Conservation (phyloP, 2,888 invertebrate genomes). For the Oscheius sp. region DNA sequence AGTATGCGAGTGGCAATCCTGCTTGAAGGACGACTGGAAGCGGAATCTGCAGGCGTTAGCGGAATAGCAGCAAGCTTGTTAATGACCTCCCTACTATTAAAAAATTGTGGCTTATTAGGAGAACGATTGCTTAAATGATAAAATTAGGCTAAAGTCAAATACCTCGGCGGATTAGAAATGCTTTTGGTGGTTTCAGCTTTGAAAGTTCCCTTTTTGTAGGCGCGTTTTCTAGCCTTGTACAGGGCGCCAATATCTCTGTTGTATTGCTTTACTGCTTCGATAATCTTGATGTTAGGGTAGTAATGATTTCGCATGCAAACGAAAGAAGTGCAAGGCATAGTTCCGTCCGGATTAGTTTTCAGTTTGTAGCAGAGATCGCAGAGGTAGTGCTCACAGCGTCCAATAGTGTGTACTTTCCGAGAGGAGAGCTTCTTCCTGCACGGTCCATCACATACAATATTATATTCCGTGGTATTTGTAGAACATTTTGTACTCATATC, state of each 20-base stretch:
- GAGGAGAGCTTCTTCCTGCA: not conserved
- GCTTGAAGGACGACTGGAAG: too few relatives aligned
- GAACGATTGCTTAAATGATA: too few relatives aligned
- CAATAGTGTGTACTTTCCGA: constrained; percentile 9
- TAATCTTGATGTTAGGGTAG: not conserved
- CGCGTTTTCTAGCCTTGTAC: not conserved
- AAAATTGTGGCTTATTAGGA: too few relatives aligned
- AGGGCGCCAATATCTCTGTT: not conserved
- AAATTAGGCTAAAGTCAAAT: not conserved
- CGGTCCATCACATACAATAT: not conserved
- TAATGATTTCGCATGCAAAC: not conserved
- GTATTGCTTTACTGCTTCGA: not conserved
- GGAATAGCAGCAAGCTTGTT: not conserved
- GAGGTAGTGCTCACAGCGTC: constrained; percentile 19
- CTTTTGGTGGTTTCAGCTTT: not conserved
- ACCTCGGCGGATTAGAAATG: constrained; percentile 3
- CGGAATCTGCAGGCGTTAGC: not conserved
- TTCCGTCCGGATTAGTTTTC: constrained; percentile 5
- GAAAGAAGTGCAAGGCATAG: not conserved
- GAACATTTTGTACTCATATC: not conserved
- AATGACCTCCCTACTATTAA: too few relatives aligned
- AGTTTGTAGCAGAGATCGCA: constrained; percentile 21
- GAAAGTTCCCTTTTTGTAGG: not conserved
- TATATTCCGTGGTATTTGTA: not conserved
- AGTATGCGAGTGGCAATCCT: too few relatives aligned